Base-by-base conservation (phyloP, 2,888 invertebrate species). In the Drosophila anomalipes region DNA sequence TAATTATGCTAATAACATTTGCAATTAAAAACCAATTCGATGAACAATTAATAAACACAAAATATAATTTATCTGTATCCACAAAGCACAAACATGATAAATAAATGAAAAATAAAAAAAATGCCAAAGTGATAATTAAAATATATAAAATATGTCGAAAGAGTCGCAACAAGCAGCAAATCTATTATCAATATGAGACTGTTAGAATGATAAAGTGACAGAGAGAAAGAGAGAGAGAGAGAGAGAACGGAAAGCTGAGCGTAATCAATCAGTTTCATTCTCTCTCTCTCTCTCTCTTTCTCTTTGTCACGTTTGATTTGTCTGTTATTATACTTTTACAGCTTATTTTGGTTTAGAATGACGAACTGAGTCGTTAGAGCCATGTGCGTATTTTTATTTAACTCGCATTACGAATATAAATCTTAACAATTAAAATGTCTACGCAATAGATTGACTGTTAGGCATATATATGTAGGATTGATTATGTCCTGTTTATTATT, bases 81-180 rank as follows among this genome's bases (percentile, higher is more conserved):
- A 57, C 22, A 56, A 30, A 30, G 56, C 33, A 54, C 30, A 56
- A 26, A 60, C 49, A 62, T 26, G 26, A 26, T 47, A 47, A 47
- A 47, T 47, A 47, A 47, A 16, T 47, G 9, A 26, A 16, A 47
- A 35, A 35, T 35, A 68, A 16, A 19, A 57, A 53, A 52, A 59
- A 66, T 61, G 39, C 28, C n/a, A n/a, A 67, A 51, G 65, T 64
- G 83, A 51, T 79, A 75, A 70, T 70, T 63, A 49, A 62, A 65
- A 73, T 66, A 57, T 52, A 57, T 30, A 60, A 33, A 47, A 37
- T 33, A 10, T 52, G 33, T 39, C 30, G 56, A 66, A 32, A 58
- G 44, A 54, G 49, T 61, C 35, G 41, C 57, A 41, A 54, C 35
- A 53, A 65, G 63, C 41, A 54, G 39, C 51, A 41, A 22, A 59